A percentile compares a stretch with the other conserved stretches of the same genome.
Conservation (phyloP, 2,113 vertebrate genomes). For the Dromaius novaehollandiae region DNA sequence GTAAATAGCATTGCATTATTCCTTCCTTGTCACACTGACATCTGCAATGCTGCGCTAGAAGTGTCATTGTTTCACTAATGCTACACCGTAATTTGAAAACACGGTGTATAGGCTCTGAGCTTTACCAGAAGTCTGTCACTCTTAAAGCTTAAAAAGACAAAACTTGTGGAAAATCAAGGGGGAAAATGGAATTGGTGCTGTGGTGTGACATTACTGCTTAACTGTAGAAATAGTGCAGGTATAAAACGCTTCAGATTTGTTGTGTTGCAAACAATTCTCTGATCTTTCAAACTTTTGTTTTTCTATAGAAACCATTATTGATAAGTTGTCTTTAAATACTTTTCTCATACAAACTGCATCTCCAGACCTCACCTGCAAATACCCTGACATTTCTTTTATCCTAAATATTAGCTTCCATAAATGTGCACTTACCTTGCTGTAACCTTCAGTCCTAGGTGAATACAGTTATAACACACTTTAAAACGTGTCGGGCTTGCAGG, state of each 20-base stretch:
- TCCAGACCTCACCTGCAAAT: not conserved
- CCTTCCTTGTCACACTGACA: not conserved
- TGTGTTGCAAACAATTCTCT: not conserved
- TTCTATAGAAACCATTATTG: not conserved
- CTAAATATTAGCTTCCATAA: not conserved
- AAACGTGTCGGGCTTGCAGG: not conserved
- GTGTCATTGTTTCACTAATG: not conserved
- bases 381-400: not conserved
- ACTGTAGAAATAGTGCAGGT: not conserved
- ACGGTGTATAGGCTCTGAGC: not conserved
- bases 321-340: not conserved
- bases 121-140: not conserved
- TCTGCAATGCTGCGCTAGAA: not conserved
- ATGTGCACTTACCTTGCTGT: not conserved
- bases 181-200: not conserved
- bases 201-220: not conserved
- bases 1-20: not conserved
- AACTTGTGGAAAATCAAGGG: not conserved
- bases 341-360: no score
- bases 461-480: rapidly evolving
- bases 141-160: not conserved
- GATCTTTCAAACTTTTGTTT: not conserved
- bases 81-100: not conserved
- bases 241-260: not conserved
- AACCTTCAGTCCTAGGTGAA: not conserved